Evolutionary conservation across 1,140 invertebrate species (phyloP), one percentile per base, ranked within the genome.

Genomic region (Scaptomyza hsui): DNA sequence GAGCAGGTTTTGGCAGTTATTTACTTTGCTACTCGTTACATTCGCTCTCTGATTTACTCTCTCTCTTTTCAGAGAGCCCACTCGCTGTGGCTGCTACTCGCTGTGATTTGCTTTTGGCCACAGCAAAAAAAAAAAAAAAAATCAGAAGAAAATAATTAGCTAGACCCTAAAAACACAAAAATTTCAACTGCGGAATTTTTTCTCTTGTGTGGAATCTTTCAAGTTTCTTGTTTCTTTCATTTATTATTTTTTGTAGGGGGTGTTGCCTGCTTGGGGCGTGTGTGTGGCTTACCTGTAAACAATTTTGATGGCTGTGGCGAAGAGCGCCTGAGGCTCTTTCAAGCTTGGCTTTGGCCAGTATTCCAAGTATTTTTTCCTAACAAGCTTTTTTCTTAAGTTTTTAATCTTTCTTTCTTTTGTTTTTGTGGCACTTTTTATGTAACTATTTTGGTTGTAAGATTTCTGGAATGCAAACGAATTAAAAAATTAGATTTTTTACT

Each of bases 71-170:
- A 1, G 6, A 10, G 12, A 26, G 39, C 42, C 29, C 42, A 88
- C 82, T 86, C 82, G 82, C 44, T 72, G 37, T 9, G 13, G 63
- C 32, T 1, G 32, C 9, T 49, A 88, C 82, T 86, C 82, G 82
- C 75, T 63, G 63, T 45, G 65, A 60, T 69, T 70, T 61, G 69
- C 55, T 88, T 86, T 81, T 88, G 78, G 81, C 74, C 80, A 85
- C 69, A 78, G 75, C 75, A 65, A 82, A 79, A 79, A 78, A 9
- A 6, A 65, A 82, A 79, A 79, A 78, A 9, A 6, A 37, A 37
- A 29, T 75, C 75, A 61, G 56, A 65, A 76, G 70, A 70, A 78
- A 76, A 79, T 80, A 83, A 83, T 85, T 80, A 83, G 80, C 80
- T 75, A 75, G 78, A 69, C 77, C 80, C 75, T 85, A 72, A 61